Evolutionary conservation across 2,888 invertebrate genomes (phyloP).

Genomic region (Xiphydria camelus): DNA sequence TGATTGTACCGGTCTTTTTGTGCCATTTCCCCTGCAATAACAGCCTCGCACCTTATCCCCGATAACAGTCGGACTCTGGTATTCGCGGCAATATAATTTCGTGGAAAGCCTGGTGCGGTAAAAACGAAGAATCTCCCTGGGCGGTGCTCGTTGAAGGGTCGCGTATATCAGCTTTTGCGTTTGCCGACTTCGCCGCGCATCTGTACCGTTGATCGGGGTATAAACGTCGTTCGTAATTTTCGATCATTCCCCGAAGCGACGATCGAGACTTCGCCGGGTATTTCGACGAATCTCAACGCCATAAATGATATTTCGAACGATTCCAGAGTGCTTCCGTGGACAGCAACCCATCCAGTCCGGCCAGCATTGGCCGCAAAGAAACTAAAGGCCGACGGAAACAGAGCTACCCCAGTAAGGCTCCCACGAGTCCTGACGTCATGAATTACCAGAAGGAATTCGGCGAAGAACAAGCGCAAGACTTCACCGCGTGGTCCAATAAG

Average conservation of each 20-base stretch:
- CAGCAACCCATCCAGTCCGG: constrained; percentile 55
- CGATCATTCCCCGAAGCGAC: too few species aligned
- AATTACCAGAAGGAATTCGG: constrained; percentile 48
- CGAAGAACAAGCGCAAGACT: constrained; percentile 54
- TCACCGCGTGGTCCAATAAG: constrained; percentile 52
- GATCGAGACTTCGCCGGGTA: too few species aligned
- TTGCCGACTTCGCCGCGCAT: too few species aligned
- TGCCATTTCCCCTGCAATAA: constrained; percentile 32
- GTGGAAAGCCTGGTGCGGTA: too few species aligned
- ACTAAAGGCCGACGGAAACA: constrained; percentile 78
- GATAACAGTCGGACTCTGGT: too few species aligned
- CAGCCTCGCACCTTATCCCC: constrained; percentile 30
- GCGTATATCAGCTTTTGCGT: too few species aligned
- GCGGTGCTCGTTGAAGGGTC: too few species aligned
- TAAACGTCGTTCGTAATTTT: too few species aligned
- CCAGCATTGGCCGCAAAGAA: constrained; percentile 58
- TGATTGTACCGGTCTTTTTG: constrained; percentile 28
- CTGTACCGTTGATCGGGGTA: too few species aligned
- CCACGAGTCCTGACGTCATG: constrained; percentile 50
- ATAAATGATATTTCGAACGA: neutral
- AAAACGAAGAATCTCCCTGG: too few species aligned
- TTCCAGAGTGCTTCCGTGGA: constrained; percentile 51
- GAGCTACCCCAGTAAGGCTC: constrained; percentile 75
- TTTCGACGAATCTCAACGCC: too few species aligned
- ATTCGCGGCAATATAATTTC: too few species aligned